phyloP scores from a whole-genome alignment of 2,888 invertebrate genomes.

The Pollenia amentaria region DNA sequence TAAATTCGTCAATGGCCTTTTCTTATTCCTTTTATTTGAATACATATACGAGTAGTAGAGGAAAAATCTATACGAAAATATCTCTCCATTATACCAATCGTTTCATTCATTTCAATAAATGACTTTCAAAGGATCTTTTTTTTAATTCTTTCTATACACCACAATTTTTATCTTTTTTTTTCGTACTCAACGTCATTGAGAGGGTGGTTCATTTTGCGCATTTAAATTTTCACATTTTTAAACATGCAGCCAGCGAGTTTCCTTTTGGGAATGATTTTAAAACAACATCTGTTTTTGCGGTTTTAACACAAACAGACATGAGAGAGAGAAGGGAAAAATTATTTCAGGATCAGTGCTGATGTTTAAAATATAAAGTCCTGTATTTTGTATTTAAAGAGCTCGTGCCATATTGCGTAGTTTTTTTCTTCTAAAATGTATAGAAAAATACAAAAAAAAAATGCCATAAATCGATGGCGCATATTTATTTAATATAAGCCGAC shows the following conservation, averaged over 20 bases:
- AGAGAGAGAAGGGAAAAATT: background rate
- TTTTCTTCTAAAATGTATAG: constrained; percentile 29
- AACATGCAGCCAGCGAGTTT: constrained; percentile 31
- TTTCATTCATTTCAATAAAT: constrained; percentile 1
- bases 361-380: background rate
- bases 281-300: constrained; percentile 65
- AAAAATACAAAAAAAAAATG: constrained; percentile 14
- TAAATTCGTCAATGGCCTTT: constrained; percentile 22
- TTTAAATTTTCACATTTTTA: constrained; percentile 63
- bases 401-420: constrained; percentile 74
- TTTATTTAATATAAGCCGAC: background rate
- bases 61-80: constrained; percentile 2
- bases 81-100: background rate
- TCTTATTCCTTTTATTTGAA: constrained; percentile 15
- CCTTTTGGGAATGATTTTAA: constrained; percentile 25
- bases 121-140: constrained; percentile 40
- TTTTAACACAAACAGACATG: constrained; percentile 34
- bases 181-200: background rate
- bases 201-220: constrained; percentile 66
- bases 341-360: constrained; percentile 32
- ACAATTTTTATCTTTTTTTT: background rate
- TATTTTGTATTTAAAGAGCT: constrained; percentile 62
- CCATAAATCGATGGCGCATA: background rate
- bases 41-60: constrained; percentile 13
- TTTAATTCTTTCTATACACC: background rate